These are phyloP conservation scores for Trichopria drosophilae DNA, from an alignment of 2,888 invertebrate genomes.

Conservation along the genomic window DNA sequence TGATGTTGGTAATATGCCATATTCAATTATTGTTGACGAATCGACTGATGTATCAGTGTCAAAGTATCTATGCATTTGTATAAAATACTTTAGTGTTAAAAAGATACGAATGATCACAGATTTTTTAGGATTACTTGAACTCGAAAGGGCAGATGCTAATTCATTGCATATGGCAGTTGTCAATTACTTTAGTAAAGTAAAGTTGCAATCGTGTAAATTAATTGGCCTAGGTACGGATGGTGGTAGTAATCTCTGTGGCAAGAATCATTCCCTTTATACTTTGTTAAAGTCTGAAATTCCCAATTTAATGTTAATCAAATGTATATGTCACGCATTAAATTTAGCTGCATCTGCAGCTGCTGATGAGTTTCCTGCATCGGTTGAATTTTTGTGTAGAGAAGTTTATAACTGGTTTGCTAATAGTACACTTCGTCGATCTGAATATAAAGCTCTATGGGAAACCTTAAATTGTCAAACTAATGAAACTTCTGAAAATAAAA, in stretches of 20 bases:
- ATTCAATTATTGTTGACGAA: conserved; percentile 33
- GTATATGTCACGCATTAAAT: conserved; percentile 35
- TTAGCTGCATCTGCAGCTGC: conserved; percentile 11
- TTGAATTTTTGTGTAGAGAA: conserved; percentile 36
- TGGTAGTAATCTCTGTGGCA: conserved; percentile 35
- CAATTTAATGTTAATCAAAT: conserved; percentile 32
- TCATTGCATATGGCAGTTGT: neutral
- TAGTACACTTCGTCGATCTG: conserved; percentile 28
- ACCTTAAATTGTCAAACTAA: conserved; percentile 6
- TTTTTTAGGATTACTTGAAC: conserved; percentile 26
- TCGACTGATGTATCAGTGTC: conserved; percentile 29
- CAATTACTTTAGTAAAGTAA: conserved; percentile 4
- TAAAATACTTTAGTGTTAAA: conserved; percentile 32
- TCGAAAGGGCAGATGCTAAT: conserved; percentile 16
- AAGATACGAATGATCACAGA: conserved; percentile 23
- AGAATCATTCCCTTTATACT: conserved; percentile 37
- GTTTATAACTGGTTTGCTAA: conserved; percentile 34
- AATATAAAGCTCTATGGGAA: conserved; percentile 31
- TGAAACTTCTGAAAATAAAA: conserved; percentile 9
- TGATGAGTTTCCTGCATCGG: conserved; percentile 29
- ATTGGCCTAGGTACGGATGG: conserved; percentile 41
- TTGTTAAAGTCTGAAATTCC: conserved; percentile 33
- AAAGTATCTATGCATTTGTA: conserved; percentile 32
- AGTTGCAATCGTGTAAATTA: conserved; percentile 28
- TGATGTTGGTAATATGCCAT: conserved; percentile 23